Conservation (phyloP, 2,797 vertebrate genomes). For the Bradypus variegatus region DNA sequence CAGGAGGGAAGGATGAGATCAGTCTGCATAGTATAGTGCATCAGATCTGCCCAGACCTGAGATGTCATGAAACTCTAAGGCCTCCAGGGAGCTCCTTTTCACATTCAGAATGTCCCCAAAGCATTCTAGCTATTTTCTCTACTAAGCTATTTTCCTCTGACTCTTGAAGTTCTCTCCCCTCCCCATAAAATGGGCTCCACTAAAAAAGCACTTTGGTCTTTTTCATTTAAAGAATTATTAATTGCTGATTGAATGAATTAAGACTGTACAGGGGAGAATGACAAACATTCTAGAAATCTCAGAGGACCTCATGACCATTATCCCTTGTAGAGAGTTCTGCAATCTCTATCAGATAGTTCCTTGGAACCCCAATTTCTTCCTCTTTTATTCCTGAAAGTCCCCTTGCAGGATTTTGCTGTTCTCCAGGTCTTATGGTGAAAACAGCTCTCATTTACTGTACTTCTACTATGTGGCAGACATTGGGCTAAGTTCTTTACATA, state of each 20-base stretch:
- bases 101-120: background rate
- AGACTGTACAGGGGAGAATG: background rate
- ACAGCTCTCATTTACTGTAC: background rate
- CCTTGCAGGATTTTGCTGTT: constrained; percentile 2
- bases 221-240: constrained; percentile 12
- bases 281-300: constrained; percentile 9
- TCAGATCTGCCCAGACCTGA: background rate
- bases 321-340: background rate
- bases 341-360: background rate
- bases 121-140: background rate
- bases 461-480: background rate
- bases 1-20: background rate
- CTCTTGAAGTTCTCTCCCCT: background rate
- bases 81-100: background rate
- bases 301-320: background rate
- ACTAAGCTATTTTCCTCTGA: background rate
- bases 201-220: background rate
- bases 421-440: background rate
- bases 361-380: background rate
- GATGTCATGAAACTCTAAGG: background rate
- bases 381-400: background rate
- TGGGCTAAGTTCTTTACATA: background rate
- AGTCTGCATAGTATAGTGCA: background rate
- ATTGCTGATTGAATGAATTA: background rate
- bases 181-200: background rate